Evolutionary conservation across 1,140 invertebrate genomes (phyloP).

Genomic region (Cotesia vestalis): DNA sequence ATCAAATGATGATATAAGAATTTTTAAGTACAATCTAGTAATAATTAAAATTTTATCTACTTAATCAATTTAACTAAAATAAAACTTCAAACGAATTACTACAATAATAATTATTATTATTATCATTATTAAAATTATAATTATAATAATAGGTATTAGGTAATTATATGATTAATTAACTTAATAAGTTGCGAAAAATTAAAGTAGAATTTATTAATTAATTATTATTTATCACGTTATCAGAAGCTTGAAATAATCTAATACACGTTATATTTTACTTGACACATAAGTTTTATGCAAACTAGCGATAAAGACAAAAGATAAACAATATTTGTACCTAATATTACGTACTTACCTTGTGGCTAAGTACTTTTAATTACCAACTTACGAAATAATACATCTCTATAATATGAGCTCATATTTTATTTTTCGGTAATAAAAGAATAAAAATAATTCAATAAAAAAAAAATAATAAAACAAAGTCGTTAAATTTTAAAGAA

Average conservation of each 20-base stretch:
- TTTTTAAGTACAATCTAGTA: constrained; percentile 24
- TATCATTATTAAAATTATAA: too few species aligned
- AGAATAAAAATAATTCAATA: constrained; percentile 8
- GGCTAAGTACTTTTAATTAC: constrained; percentile 16
- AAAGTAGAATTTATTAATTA: too few species aligned
- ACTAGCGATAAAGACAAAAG: not conserved
- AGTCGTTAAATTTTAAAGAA: constrained; percentile 4
- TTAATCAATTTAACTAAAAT: not conserved
- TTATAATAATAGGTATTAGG: too few species aligned
- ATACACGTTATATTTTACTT: too few species aligned
- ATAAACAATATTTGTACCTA: constrained; percentile 18
- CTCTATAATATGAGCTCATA: constrained; percentile 19
- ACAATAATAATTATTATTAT: too few species aligned
- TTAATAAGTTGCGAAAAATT: too few species aligned
- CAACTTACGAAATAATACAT: constrained; percentile 4
- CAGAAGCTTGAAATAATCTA: too few species aligned
- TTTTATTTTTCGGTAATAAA: constrained; percentile 29
- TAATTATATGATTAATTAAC: too few species aligned
- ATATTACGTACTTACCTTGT: constrained; percentile 19
- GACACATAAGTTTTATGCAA: too few species aligned
- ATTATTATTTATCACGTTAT: too few species aligned
- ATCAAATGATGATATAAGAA: constrained; percentile 4
- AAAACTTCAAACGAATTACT: not conserved
- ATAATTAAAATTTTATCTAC: not conserved
- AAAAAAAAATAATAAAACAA: not conserved